These are phyloP conservation scores for Serripes groenlandicus DNA, from an alignment of 2,888 invertebrate species.

Conservation along the genomic window DNA sequence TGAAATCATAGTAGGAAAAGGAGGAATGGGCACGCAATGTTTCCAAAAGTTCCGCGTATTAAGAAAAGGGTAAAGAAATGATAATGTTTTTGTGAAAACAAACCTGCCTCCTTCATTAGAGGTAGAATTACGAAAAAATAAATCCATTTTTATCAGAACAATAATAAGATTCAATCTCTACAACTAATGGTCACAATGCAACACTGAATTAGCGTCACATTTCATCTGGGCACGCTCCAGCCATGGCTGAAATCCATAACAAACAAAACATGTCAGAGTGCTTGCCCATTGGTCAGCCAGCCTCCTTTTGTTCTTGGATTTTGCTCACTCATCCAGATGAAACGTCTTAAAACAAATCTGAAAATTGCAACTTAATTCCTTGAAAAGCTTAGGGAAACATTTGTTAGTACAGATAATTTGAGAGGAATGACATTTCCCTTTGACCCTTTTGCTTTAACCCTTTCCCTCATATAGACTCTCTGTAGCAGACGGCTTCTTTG, in stretches of 20 bases:
- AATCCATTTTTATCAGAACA: neutral
- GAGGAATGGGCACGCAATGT: neutral
- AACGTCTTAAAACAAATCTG: constrained; percentile 50
- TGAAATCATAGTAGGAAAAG: neutral
- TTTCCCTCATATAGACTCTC: too few species aligned
- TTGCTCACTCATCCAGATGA: constrained; percentile 35
- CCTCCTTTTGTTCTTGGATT: constrained; percentile 16
- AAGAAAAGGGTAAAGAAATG: neutral
- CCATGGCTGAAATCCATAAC: neutral
- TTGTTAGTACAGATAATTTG: too few species aligned
- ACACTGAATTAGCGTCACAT: neutral
- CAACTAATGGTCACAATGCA: constrained; percentile 1
- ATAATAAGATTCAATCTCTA: neutral
- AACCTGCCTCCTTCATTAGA: neutral
- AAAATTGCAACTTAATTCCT: constrained; percentile 39
- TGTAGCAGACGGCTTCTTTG: too few species aligned
- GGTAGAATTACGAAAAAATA: neutral
- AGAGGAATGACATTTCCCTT: too few species aligned
- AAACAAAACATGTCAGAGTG: constrained; percentile 28
- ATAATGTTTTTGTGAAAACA: neutral
- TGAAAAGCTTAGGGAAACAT: too few species aligned
- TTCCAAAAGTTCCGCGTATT: neutral
- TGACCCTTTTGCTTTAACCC: too few species aligned
- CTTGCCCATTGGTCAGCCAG: constrained; percentile 16
- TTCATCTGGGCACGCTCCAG: neutral